Evolutionary conservation across 2,113 vertebrate genomes (phyloP).

Genomic region (Lamprotornis superbus): DNA sequence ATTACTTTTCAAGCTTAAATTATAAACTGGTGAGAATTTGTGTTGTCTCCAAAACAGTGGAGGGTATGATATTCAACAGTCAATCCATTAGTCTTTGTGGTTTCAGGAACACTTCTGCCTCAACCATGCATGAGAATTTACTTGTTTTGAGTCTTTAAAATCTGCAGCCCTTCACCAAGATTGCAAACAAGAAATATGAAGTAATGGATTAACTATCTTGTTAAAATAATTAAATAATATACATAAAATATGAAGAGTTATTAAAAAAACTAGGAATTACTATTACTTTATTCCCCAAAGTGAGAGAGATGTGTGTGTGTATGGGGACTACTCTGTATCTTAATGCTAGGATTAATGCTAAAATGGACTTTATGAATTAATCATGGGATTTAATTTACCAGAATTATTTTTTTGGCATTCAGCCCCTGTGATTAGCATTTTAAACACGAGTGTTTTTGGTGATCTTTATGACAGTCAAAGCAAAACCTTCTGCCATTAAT

Average conservation of each 20-base stretch:
- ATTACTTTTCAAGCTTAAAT: not conserved
- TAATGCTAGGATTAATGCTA: conserved; percentile 62
- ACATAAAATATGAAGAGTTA: conserved; percentile 9
- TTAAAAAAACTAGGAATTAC: conserved; percentile 15
- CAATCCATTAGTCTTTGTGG: not conserved
- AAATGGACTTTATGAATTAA: conserved; percentile 63
- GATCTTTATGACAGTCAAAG: conserved; percentile 58
- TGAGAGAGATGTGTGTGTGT: not conserved
- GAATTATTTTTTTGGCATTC: conserved; percentile 67
- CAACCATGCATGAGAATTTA: not conserved
- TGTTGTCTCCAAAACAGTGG: not conserved
- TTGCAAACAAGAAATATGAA: not conserved
- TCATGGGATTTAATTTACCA: conserved; percentile 62
- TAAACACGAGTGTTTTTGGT: conserved; percentile 48
- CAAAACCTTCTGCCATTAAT: conserved; percentile 57
- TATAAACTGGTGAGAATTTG: not conserved
- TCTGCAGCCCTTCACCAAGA: not conserved
- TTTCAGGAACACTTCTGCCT: not conserved
- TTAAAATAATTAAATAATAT: conserved; percentile 16
- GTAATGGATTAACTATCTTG: not conserved
- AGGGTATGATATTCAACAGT: not conserved
- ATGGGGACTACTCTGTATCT: conserved; percentile 38
- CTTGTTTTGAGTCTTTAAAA: not conserved
- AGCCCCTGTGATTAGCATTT: conserved; percentile 63
- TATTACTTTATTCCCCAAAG: conserved; percentile 43